These are phyloP conservation scores for Nesidiocoris tenuis DNA, from an alignment of 2,888 invertebrate species.

Conservation along the genomic window DNA sequence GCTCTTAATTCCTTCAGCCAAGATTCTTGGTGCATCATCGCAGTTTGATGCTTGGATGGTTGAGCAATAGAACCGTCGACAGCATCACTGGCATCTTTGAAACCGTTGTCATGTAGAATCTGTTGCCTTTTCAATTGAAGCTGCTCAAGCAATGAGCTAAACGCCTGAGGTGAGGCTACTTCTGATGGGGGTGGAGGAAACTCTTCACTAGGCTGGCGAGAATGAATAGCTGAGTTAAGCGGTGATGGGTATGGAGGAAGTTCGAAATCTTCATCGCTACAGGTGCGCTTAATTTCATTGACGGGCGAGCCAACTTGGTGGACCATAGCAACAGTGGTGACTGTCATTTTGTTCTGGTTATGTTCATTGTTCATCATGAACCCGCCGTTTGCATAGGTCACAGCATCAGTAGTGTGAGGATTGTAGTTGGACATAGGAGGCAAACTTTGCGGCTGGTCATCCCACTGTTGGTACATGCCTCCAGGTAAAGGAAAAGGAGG, in stretches of 20 bases:
- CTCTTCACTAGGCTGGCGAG: constrained; percentile 83
- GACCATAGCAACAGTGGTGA: constrained; percentile 72
- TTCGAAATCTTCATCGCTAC: constrained; percentile 52
- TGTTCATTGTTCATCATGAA: constrained; percentile 54
- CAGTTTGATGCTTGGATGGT: constrained; percentile 57
- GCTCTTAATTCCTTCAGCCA: constrained; percentile 79
- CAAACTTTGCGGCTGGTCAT: constrained; percentile 62
- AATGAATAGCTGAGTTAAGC: constrained; percentile 73
- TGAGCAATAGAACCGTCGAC: constrained; percentile 40
- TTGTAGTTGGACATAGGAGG: constrained; percentile 59
- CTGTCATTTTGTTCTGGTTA: constrained; percentile 63
- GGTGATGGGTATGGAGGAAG: constrained; percentile 72
- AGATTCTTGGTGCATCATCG: constrained; percentile 57
- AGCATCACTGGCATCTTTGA: constrained; percentile 52
- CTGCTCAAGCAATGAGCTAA: constrained; percentile 61
- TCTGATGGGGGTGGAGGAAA: constrained; percentile 73
- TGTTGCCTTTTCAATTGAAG: constrained; percentile 66
- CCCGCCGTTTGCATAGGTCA: constrained; percentile 58
- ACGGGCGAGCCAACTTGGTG: constrained; percentile 62
- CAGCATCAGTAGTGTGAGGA: constrained; percentile 55
- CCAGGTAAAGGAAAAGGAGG: constrained; percentile 53
- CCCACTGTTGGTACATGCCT: constrained; percentile 49
- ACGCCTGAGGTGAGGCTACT: constrained; percentile 37
- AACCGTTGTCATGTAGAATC: constrained; percentile 54
- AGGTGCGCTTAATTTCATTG: constrained; percentile 44